Base-by-base conservation (phyloP, 2,797 vertebrate genomes). In the Takifugu rubripes region DNA sequence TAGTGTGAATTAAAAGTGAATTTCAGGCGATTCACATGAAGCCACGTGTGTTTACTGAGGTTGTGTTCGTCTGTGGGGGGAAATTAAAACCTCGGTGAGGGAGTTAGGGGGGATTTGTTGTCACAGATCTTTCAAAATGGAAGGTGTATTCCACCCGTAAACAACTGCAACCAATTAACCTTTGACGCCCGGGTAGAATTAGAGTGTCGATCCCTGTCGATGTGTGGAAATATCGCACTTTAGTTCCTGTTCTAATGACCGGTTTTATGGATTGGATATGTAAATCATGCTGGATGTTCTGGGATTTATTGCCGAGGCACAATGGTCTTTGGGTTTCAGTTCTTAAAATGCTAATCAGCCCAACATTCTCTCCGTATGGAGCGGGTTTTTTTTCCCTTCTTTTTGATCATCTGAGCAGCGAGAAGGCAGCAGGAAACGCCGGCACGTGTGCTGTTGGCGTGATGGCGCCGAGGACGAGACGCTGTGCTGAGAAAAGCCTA, bases 151-250 rank as follows among this genome's bases (percentile, higher is more conserved):
- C 49, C 36, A 54, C 82, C 75, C 71, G 73, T 76, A 75, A 87
- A 87, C 69, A 81, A 83, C 69, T 65, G 42, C 74, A 72, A 51
- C 68, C 74, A 75, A 79, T 86, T 83, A 84, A 85, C 81, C 85
- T 64, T 72, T 79, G 67, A 84, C 74, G 75, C 65, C 42, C 11
- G 31, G 57, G 56, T 75, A 61, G 72, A 70, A 77, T 75, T 69
- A 66, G 25, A 71, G 61, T 76, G 78, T 76, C 78, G 80, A 68
- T 83, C 56, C 64, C 59, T 72, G 75, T 80, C 65, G 58, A 72
- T 78, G 64, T 48, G 29, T 67, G 58, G 66, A 84, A 79, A 81
- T 74, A 81, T 64, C 60, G 70, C 58, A 59, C 61, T 83, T 75
- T 82, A 74, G 66, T 70, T 79, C 62, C 52, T 54, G 31, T 75